phyloP scores from a whole-genome alignment of 2,888 invertebrate species.

The Tetropium fuscum region DNA sequence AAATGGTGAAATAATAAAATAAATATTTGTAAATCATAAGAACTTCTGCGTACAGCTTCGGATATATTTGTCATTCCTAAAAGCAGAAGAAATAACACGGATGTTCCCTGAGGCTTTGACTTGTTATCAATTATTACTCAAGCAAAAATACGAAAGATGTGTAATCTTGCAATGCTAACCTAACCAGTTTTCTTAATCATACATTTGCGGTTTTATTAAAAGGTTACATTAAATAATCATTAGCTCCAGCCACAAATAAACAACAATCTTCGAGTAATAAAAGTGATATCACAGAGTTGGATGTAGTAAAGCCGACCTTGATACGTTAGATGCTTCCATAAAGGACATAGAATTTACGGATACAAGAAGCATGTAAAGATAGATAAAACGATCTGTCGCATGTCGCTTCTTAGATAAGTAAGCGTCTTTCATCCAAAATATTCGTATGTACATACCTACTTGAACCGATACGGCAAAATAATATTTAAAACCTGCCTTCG shows the following conservation, averaged over 20 bases:
- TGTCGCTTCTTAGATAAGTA: too few relatives aligned
- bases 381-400: too few relatives aligned
- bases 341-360: too few relatives aligned
- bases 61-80: slow-evolving; percentile 2
- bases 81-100: slow-evolving; percentile 12
- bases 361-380: too few relatives aligned
- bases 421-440: too few relatives aligned
- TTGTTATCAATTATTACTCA: slow-evolving; percentile 3
- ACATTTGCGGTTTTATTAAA: slow-evolving; percentile 13
- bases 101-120: background rate
- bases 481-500: too few relatives aligned
- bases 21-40: slow-evolving; percentile 5
- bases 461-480: too few relatives aligned
- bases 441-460: too few relatives aligned
- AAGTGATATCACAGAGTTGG: slow-evolving; percentile 3
- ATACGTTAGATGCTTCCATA: background rate
- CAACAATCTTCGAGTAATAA: slow-evolving; percentile 1
- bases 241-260: background rate
- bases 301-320: background rate
- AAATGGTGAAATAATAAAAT: background rate
- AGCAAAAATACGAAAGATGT: background rate
- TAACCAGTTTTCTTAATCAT: slow-evolving; percentile 6
- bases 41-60: background rate
- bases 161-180: slow-evolving; percentile 5
- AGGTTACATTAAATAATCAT: background rate